Conservation (phyloP, 2,888 invertebrate species). For the Choristoneura rosaceana region DNA sequence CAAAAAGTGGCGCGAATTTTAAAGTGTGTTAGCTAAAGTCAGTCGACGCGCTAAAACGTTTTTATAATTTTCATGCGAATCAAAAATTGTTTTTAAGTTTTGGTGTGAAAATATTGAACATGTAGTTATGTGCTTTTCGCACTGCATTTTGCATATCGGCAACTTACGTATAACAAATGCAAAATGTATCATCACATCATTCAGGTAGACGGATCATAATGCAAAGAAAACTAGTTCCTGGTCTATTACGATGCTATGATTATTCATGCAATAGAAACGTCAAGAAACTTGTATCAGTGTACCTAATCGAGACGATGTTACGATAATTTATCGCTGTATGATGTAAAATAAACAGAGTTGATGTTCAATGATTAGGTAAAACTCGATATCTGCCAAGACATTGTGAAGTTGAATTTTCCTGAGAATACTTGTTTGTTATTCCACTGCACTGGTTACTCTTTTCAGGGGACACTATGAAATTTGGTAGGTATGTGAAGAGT, state of each 20-base stretch:
- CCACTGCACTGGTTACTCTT: too few relatives aligned
- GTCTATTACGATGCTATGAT: slow-evolving; percentile 34
- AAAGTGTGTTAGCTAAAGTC: not conserved
- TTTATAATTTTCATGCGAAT: not conserved
- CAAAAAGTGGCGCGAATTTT: slow-evolving; percentile 13
- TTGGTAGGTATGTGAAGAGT: too few relatives aligned
- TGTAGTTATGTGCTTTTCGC: not conserved
- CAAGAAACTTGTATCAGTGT: slow-evolving; percentile 38
- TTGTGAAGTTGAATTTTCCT: not conserved
- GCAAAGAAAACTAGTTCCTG: slow-evolving; percentile 31
- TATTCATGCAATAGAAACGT: slow-evolving; percentile 43
- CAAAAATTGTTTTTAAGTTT: not conserved
- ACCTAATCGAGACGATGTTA: slow-evolving; percentile 16
- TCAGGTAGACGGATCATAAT: slow-evolving; percentile 35
- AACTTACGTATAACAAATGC: slow-evolving; percentile 13
- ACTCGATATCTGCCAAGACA: not conserved
- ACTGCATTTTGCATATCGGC: slow-evolving; percentile 23
- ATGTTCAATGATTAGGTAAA: not conserved
- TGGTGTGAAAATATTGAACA: not conserved
- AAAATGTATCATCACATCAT: slow-evolving; percentile 21
- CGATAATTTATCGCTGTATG: not conserved
- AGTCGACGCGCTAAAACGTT: not conserved
- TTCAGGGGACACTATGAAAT: too few relatives aligned
- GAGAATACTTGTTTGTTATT: not conserved
- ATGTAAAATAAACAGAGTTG: not conserved